phyloP scores from a whole-genome alignment of 2,113 vertebrate species.

The Triplophysa siluroides region DNA sequence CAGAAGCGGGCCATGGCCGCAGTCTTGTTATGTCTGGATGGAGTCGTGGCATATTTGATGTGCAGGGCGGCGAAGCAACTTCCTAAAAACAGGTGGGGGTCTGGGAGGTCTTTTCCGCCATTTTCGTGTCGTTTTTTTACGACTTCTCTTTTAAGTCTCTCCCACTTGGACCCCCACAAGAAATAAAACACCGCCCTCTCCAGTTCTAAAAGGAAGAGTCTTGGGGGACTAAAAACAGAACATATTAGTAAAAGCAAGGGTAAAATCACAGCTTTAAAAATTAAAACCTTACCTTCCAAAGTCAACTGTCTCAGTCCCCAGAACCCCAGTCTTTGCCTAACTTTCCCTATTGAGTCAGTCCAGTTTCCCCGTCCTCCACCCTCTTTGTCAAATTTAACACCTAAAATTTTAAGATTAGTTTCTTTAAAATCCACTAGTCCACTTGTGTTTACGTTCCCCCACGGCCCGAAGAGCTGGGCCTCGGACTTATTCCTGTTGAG shows the following conservation, averaged over 20 bases:
- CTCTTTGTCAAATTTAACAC: neutral
- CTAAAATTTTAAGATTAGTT: neutral
- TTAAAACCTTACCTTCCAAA: constrained; percentile 29
- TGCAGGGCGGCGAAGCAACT: neutral
- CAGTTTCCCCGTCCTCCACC: neutral
- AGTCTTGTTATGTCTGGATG: too few species aligned
- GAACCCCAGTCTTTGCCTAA: neutral
- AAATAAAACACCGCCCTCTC: constrained; percentile 35
- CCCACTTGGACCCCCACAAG: constrained; percentile 42
- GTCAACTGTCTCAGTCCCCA: constrained; percentile 36
- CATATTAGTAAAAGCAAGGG: constrained; percentile 15
- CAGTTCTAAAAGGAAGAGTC: neutral
- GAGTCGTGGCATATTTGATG: neutral
- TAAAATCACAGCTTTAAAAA: constrained; percentile 40
- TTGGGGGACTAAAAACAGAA: constrained; percentile 41
- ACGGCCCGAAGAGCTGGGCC: constrained; percentile 24
- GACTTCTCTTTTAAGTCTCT: neutral
- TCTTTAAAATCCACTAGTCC: neutral
- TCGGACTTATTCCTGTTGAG: constrained; percentile 19
- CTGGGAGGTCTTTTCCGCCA: constrained; percentile 11
- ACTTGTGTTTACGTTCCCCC: neutral
- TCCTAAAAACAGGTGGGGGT: constrained; percentile 36
- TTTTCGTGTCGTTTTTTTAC: constrained; percentile 1
- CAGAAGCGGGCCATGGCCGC: neutral
- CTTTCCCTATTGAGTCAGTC: neutral